Evolutionary conservation across 2,888 invertebrate genomes (phyloP), one percentile per base, ranked within the genome.

Genomic region (Heliothis peltigera): DNA sequence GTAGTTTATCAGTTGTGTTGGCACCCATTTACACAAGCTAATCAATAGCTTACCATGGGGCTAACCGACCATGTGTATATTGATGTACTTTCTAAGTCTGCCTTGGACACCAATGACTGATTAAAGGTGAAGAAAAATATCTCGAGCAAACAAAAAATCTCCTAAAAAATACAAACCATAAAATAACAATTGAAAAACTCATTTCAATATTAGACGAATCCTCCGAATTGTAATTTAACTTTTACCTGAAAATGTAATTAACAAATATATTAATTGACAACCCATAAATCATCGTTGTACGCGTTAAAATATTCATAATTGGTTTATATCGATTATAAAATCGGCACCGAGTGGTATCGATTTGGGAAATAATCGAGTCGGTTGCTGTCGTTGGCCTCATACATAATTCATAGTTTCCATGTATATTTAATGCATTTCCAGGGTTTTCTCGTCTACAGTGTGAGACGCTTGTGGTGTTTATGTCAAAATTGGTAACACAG

Each of bases 361-460:
- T 77, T 70, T 35, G 55, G 60, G n/a, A 35, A 59, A 57, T 72
- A 75, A 73, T 60, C 48, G 57, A 19, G 51, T 64, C 54, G 42
- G 58, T 49, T 42, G 53, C 53, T 55, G 48, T 35, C 76, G 66
- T 51, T n/a, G 17, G 46, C 15, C 35, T 79, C 80, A 79, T 79
- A 55, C 56, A 79, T 79, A 56, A 79, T 79, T 77, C 77, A 79
- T 69, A 47, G 22, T 49, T 67, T 62, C 47, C 64, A 77, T 75
- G 78, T 80, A 77, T 75, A 77, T 75, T 75, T 70, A 61, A 78
- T 75, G 70, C 60, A 70, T 58, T 75, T 74, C 68, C 75, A 66
- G 64, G 47, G 64, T 55, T 51, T 53, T 52, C 43, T 21, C 25
- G 18, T 28, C 28, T 46, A 35, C 65, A 64, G 57, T 78, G 76